Evolutionary conservation across 2,113 vertebrate genomes (phyloP), one percentile per base, ranked within the genome.

Genomic region (Halichoeres trimaculatus): DNA sequence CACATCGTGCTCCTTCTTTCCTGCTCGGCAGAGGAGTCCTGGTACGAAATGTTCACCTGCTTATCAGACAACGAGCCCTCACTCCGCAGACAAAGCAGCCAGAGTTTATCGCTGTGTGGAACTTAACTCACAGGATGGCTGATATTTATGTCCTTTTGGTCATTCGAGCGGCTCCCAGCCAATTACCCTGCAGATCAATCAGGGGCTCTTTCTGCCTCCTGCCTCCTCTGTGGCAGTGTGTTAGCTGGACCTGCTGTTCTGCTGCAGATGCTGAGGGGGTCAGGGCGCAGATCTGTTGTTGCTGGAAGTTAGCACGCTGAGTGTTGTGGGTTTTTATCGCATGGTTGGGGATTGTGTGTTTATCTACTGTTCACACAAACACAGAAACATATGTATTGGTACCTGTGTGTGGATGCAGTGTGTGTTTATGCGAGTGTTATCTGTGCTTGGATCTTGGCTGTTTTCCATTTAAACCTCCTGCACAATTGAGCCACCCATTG

Each of bases 151-250:
- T 86, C 85, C 81, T 77, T 45, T 58, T 45, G 65, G 84, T 74
- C 83, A 78, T 83, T 88, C 85, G 78, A 67, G 69, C 61, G 19
- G 52, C 81, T 88, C 81, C 78, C 61, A 79, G 85, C 82, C 91
- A 93, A 89, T 91, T 89, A 89, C 81, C 61, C 78, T 43, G 66
- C 84, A 80, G 89, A 93, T 93, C 87, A 90, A 88, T 92, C 86
- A 84, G 78, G 22, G 63, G 52, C 79, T 85, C 76, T 16, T 70
- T 48, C 74, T 73, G 69, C 80, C 76, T 87, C 63, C 87, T 74
- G 62, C 80, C 59, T 76, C 82, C 85, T 84, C 84, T 58, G 80
- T 75, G 80, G 81, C 69, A 23, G 70, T 89, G 83, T 82, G 80
- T 83, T 86, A 89, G 80, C 70, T 75, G 60, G 57, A 65, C 81